Evolutionary conservation across 2,888 invertebrate genomes (phyloP).

Genomic region (Helobdella robusta): DNA sequence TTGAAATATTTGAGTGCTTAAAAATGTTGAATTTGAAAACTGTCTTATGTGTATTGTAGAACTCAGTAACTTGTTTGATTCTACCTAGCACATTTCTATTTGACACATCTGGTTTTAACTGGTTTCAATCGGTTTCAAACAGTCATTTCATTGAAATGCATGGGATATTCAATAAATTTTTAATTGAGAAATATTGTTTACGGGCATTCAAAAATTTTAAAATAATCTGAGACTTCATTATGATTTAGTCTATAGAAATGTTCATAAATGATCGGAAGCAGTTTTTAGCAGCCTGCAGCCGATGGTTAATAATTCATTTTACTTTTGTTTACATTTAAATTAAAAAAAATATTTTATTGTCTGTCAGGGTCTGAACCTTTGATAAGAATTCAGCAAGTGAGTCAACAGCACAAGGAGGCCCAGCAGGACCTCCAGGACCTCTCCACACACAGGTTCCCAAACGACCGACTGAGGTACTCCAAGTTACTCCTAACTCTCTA

Average conservation of each 20-base stretch:
- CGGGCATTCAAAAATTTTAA: neutral
- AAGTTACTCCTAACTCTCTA: constrained; percentile 44
- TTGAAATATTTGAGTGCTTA: no score
- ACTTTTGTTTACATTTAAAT: neutral
- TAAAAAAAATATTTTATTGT: neutral
- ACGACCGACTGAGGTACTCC: constrained; percentile 45
- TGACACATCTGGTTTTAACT: no score
- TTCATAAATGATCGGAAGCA: neutral
- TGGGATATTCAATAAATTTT: no score
- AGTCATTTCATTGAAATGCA: no score
- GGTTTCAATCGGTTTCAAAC: no score
- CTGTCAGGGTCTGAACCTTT: constrained; percentile 15
- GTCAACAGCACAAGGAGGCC: constrained; percentile 39
- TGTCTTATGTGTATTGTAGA: no score
- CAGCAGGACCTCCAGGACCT: constrained; percentile 44
- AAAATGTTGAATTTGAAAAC: no score
- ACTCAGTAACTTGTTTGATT: no score
- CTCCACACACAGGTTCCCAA: constrained; percentile 39
- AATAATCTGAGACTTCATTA: neutral
- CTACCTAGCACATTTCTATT: no score
- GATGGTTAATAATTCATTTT: neutral
- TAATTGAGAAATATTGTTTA: no score
- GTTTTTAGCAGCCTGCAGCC: neutral
- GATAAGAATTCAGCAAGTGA: constrained; percentile 1
- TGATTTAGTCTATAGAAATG: neutral